Base-by-base conservation (phyloP, 1,140 invertebrate species). In the Meloidogyne floridensis region DNA sequence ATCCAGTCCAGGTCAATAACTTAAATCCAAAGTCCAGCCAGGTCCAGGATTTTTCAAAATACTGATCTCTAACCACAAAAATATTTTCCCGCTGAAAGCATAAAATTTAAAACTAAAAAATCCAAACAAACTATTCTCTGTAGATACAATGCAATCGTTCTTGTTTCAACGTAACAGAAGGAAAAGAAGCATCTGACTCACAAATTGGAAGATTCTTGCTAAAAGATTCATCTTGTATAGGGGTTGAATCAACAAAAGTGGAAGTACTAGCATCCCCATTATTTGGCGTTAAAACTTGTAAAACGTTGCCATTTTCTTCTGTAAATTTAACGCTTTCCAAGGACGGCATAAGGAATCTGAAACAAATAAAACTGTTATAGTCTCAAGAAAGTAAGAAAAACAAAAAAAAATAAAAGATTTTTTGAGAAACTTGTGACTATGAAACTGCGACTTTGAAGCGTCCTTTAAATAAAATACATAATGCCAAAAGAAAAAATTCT, bases 91-190 rank as follows among this genome's bases (percentile, higher is more conserved):
- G 13, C 42, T 47, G 2, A 73, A 73, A 73, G 13, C 11, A 3
- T 18, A 47, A 3, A 72, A n/a, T 71, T 11, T 3, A 8, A 20
- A 78, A 65, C 13, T 11, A 72, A 15, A 47, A 32, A 32, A 32
- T 32, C 32, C 32, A 32, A 47, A 32, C 65, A 9, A 43, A 79
- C 77, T 53, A 79, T 72, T 79, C 77, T 42, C 77, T 65, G 8
- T 43, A 72, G 18, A 79, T 47, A 51, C 53, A 79, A 18, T 79
- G 77, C 54, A 79, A 69, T 72, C 20, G 65, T 65, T 72, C 65
- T 10, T 79, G 77, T 79, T 71, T 51, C 13, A n/a, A 13, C 43
- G 59, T 72, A 47, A 79, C 72, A 75, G 0, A 11, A 9, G 15
- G 13, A 11, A 75, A n/a, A 18, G 59, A 47, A 47, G 47, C 0